These are phyloP conservation scores for Gandaritis pyraliata DNA, from an alignment of 2,888 invertebrate genomes.

Conservation along the genomic window DNA sequence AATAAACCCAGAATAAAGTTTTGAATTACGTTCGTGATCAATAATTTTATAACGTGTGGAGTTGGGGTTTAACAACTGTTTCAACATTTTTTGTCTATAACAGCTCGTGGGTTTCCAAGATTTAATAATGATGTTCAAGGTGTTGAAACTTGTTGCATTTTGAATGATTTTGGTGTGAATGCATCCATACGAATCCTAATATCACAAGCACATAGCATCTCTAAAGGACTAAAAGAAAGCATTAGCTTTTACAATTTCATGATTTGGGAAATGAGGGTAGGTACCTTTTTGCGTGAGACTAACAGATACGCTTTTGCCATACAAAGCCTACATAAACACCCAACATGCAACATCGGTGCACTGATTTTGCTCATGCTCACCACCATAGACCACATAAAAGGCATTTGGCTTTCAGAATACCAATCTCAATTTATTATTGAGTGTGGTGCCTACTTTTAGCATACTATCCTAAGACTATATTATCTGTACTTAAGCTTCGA, in stretches of 20 bases:
- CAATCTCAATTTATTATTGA: no score
- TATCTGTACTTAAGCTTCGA: no score
- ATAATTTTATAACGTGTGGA: background rate
- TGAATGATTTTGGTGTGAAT: constrained; percentile 5
- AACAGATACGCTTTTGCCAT: constrained; percentile 12
- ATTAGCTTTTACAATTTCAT: background rate
- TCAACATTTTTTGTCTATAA: background rate
- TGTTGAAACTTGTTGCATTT: constrained; percentile 8
- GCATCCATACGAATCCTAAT: constrained; percentile 1
- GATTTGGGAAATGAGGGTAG: constrained; percentile 1
- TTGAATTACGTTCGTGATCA: no score
- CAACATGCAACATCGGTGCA: background rate
- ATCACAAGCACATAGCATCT: constrained; percentile 1
- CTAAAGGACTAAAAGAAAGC: background rate
- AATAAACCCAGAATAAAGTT: no score
- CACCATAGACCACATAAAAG: no score
- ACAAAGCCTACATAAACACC: constrained; percentile 3
- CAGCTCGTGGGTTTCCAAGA: no score
- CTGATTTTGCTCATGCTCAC: background rate
- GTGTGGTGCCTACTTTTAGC: no score
- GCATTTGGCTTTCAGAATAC: no score
- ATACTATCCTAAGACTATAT: no score
- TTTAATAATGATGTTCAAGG: no score
- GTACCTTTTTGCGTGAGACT: constrained; percentile 15
- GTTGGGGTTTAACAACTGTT: background rate